A percentile compares a stretch with the other conserved stretches of the same genome.
Conservation (phyloP, 1,140 invertebrate genomes). For the Yoshiicerus persimilis region DNA sequence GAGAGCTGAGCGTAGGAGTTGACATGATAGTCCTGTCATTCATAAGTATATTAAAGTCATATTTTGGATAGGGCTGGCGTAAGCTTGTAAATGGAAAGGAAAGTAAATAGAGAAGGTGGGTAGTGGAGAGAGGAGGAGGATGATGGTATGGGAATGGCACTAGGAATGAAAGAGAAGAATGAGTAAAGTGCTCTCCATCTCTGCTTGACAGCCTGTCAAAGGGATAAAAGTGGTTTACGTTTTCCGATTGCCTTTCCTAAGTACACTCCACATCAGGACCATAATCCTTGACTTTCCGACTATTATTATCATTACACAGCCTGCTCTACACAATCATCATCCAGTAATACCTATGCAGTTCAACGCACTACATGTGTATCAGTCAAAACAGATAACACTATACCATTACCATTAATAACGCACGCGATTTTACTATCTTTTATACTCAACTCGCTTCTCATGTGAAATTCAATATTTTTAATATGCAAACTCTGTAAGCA, state of each 20-base stretch:
- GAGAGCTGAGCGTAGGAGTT: neutral
- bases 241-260: neutral
- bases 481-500: too few relatives aligned
- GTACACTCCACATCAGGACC: neutral
- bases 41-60: neutral
- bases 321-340: neutral
- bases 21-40: neutral
- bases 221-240: neutral
- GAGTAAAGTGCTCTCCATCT: conserved; percentile 21
- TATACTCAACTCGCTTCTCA: too few relatives aligned
- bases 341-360: neutral
- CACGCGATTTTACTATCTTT: too few relatives aligned
- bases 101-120: neutral
- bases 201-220: conserved; percentile 15
- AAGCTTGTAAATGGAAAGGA: neutral
- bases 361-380: neutral
- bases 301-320: neutral
- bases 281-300: conserved; percentile 9
- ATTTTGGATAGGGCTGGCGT: neutral
- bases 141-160: neutral
- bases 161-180: neutral
- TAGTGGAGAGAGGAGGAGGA: neutral
- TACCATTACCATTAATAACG: neutral
- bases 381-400: neutral
- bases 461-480: too few relatives aligned